phyloP scores from a whole-genome alignment of 2,888 invertebrate genomes.

The Hesperia comma region DNA sequence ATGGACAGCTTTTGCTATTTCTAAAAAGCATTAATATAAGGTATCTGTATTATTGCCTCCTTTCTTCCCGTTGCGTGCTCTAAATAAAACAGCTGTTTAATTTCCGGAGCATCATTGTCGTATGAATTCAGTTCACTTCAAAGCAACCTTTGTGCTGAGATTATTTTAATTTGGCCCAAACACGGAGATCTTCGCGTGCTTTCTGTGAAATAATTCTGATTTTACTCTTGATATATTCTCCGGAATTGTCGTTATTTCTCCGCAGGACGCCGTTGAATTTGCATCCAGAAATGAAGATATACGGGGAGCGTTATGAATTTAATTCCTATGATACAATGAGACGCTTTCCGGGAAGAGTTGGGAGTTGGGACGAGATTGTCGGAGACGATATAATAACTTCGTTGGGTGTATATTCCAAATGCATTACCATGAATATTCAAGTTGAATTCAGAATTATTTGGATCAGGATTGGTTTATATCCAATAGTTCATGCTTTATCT shows the following conservation, averaged over 20 bases:
- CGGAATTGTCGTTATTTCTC: conserved; percentile 44
- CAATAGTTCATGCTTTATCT: too few relatives aligned
- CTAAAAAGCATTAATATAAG: too few relatives aligned
- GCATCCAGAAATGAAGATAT: conserved; percentile 45
- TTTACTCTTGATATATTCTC: conserved; percentile 48
- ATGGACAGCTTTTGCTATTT: too few relatives aligned
- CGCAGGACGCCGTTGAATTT: conserved; percentile 44
- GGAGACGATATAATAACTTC: conserved; percentile 27
- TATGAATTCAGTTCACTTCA: conserved; percentile 22
- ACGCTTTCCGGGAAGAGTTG: conserved; percentile 20
- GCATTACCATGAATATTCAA: conserved; percentile 24
- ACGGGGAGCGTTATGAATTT: conserved; percentile 29
- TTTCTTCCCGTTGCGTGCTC: background rate
- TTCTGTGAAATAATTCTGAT: conserved; percentile 52
- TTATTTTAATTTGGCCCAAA: conserved; percentile 32
- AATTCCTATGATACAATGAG: conserved; percentile 35
- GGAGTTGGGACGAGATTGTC: conserved; percentile 31
- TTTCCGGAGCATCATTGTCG: conserved; percentile 4
- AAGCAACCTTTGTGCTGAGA: conserved; percentile 10
- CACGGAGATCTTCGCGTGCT: conserved; percentile 23
- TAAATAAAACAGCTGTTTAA: background rate
- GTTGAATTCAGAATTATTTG: background rate
- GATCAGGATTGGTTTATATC: too few relatives aligned
- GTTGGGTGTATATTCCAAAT: conserved; percentile 10
- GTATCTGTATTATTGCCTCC: background rate